Base-by-base conservation (phyloP, 2,888 invertebrate genomes). In the Chirona hameri region DNA sequence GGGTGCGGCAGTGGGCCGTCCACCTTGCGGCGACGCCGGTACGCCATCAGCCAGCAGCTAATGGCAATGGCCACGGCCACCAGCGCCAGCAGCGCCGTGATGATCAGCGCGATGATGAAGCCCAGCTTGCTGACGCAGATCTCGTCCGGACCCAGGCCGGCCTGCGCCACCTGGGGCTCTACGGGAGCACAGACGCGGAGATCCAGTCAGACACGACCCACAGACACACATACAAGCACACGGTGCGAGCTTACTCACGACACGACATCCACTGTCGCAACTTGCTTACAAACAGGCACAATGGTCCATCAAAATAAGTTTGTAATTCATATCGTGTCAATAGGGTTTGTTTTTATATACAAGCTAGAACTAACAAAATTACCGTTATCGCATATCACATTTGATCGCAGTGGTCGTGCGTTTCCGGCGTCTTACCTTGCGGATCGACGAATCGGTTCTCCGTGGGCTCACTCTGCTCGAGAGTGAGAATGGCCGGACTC, bases 41-140 rank as follows among this genome's bases (percentile, higher is more conserved):
- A 96, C 86, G 97, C 97, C 92, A 97, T 95, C 85, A 97, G 91
- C 97, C 97, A 97, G 89, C 97, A 97, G 84, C 96, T 96, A 83
- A 97, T 96, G 83, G 96, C 96, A 82, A 97, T 95, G 52, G 97
- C 97, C 83, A 97, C 96, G 83, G 97, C 96, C 84, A 97, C 96
- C 85, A 97, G 90, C 83, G 97, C 96, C 87, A 97, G 89, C 84
- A 97, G 91, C 81, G 96, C 96, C 85, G 97, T 97, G 88, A 97
- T 93, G 85, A 96, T 94, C 87, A 97, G 90, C 85, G 97, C 95
- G 87, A 97, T 95, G 86, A 97, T 95, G 87, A 97, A 93, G 85
- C 96, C 96, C 86, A 96, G 94, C 91, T 95, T 95, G 83, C 96
- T 96, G 86, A 97, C 95, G 89, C 97, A 97, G 87, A 97, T 96